phyloP scores from a whole-genome alignment of 2,888 invertebrate genomes.

The Steromphala cineraria region DNA sequence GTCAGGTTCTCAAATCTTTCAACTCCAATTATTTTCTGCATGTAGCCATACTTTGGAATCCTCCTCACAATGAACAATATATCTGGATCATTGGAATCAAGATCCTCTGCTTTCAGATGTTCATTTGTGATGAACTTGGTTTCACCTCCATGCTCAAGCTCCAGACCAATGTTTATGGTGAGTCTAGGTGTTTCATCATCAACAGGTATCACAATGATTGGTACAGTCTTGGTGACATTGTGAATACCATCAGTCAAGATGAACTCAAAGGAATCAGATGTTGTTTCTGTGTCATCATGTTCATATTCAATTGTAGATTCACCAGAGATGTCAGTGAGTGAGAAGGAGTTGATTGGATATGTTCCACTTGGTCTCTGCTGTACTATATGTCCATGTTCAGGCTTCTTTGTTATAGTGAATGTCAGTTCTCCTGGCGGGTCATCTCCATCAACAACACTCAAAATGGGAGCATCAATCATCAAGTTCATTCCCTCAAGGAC shows the following conservation, averaged over 20 bases:
- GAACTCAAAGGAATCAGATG: constrained; percentile 70
- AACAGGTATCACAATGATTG: constrained; percentile 72
- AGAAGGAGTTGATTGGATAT: constrained; percentile 65
- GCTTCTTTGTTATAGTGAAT: constrained; percentile 65
- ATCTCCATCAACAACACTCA: constrained; percentile 72
- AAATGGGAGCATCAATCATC: constrained; percentile 71
- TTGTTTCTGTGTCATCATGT: constrained; percentile 75
- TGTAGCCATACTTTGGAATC: constrained; percentile 69
- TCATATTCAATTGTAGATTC: constrained; percentile 72
- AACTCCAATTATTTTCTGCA: constrained; percentile 49
- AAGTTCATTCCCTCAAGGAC: constrained; percentile 74
- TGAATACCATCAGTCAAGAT: constrained; percentile 70
- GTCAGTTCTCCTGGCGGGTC: constrained; percentile 67
- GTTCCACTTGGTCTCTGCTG: constrained; percentile 68
- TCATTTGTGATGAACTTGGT: constrained; percentile 66
- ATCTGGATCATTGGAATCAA: constrained; percentile 69
- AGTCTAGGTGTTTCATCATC: constrained; percentile 75
- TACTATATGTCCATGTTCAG: constrained; percentile 70
- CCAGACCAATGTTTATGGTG: constrained; percentile 72
- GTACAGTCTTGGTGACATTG: constrained; percentile 66
- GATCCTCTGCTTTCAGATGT: constrained; percentile 70
- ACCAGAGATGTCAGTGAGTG: constrained; percentile 66
- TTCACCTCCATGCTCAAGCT: constrained; percentile 69
- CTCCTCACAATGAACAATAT: constrained; percentile 69
- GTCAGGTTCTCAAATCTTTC: constrained; percentile 62